Conservation (phyloP, 2,888 invertebrate genomes). For the Orthosia cruda region DNA sequence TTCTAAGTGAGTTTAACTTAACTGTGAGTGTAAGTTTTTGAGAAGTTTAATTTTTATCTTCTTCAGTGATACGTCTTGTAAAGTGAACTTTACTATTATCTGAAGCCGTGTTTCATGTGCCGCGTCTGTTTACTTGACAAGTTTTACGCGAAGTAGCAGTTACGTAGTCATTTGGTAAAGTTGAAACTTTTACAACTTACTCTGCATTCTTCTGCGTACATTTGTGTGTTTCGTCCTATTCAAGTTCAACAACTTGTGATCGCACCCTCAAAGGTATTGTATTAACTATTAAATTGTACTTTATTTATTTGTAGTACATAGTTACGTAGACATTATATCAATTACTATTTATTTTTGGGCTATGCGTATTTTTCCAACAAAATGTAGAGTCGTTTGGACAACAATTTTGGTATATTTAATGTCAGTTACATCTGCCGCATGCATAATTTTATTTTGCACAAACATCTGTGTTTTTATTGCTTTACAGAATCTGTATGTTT, state of each 20-base stretch:
- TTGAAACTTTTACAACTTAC: constrained; percentile 76
- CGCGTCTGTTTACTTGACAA: constrained; percentile 77
- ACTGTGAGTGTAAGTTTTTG: constrained; percentile 85
- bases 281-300: constrained; percentile 31
- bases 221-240: constrained; percentile 62
- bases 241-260: constrained; percentile 71
- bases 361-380: constrained; percentile 1
- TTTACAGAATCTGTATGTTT: constrained; percentile 53
- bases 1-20: constrained; percentile 73
- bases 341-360: not conserved
- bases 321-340: constrained; percentile 21
- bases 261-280: constrained; percentile 74
- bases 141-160: constrained; percentile 70
- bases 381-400: constrained; percentile 10
- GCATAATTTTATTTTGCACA: constrained; percentile 49
- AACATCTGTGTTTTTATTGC: constrained; percentile 52
- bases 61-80: constrained; percentile 76
- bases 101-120: constrained; percentile 77
- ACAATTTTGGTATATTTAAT: constrained; percentile 28
- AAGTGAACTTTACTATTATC: constrained; percentile 80
- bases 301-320: constrained; percentile 21
- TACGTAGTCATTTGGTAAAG: constrained; percentile 75
- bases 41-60: constrained; percentile 75
- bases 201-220: constrained; percentile 55
- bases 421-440: constrained; percentile 42